phyloP scores from a whole-genome alignment of 37 sponge, comb jelly and placozoan species.

The Bolinopsis microptera region DNA sequence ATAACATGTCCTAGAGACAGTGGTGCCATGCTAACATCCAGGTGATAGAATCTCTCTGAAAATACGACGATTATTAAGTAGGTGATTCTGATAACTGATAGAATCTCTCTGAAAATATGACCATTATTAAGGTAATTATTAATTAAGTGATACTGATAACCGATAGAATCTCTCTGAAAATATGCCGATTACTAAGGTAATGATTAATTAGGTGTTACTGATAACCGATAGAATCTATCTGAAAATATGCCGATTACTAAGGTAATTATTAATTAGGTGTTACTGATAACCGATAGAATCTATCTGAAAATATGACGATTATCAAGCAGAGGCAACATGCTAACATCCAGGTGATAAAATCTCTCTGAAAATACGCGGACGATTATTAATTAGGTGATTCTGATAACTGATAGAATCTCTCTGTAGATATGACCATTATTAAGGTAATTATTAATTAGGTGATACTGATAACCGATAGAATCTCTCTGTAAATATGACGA shows the following conservation, averaged over 20 bases:
- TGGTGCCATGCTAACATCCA: conserved; percentile 32
- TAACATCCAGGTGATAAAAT: conserved; percentile 42
- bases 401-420: conserved; percentile 63
- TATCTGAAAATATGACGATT: conserved; percentile 33
- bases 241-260: neutral
- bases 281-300: too few species aligned
- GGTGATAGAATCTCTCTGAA: conserved; percentile 59
- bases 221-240: conserved; percentile 60
- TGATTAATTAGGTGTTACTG: too few species aligned
- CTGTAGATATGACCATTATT: conserved; percentile 19
- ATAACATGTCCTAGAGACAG: conserved; percentile 36
- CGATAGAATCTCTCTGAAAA: conserved; percentile 59
- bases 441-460: too few species aligned
- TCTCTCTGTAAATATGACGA: conserved; percentile 45
- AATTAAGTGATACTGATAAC: too few species aligned
- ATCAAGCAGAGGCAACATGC: conserved; percentile 7
- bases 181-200: too few species aligned
- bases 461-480: too few species aligned
- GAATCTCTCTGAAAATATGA: conserved; percentile 44
- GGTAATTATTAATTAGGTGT: too few species aligned
- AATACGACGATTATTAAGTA: too few species aligned
- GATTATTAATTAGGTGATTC: too few species aligned
- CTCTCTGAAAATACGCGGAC: conserved; percentile 48
- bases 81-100: too few species aligned
- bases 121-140: too few species aligned